Base-by-base conservation (phyloP, 2,113 vertebrate genomes). In the Phyllopteryx taeniolatus region DNA sequence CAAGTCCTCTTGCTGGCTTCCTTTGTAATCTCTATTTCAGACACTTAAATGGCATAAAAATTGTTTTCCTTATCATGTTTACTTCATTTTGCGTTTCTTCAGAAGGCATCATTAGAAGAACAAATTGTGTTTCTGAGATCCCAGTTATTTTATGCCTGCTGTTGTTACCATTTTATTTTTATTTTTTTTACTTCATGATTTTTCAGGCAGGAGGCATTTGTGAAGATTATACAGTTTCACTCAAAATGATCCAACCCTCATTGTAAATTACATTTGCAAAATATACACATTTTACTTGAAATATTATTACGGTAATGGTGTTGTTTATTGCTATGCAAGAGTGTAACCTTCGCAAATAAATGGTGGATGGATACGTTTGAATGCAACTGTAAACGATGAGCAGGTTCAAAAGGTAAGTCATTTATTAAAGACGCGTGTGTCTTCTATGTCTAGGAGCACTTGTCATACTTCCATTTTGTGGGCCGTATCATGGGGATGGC, bases 401-500 rank as follows among this genome's bases (percentile, higher is more conserved):
- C 5, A 64, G 5, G 62, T 65, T 22, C 12, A 20, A 42, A 3
- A 6, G 17, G 39, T 43, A 62, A 39, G 20, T 57, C 27, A 61
- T 33, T 76, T 75, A 62, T 68, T 79, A 0, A 85, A 70, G 2
- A 11, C 51, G 44, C 75, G 2, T 68, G 65, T 63, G 12, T 72
- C 62, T 70, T 51, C 73, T 78, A 86, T 43, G 53, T 56, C n/a
- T 78, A 99, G 98, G 97, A 99, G 82, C 97, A 99, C 82, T 90
- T 99, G 85, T 99, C 98, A 0, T 99, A 99, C 84, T 99, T 99
- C 90, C 98, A 99, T 86, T 99, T 99, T 8, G 98, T 99, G 75
- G 98, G 98, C 5, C 92, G 97, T 57, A 98, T 99, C 82, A 99
- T 99, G 98, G 98, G 98, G 19, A 98, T 99, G 98, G 97, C 97